Evolutionary conservation across 2,113 vertebrate species (phyloP).

Genomic region (Manacus vitellinus): DNA sequence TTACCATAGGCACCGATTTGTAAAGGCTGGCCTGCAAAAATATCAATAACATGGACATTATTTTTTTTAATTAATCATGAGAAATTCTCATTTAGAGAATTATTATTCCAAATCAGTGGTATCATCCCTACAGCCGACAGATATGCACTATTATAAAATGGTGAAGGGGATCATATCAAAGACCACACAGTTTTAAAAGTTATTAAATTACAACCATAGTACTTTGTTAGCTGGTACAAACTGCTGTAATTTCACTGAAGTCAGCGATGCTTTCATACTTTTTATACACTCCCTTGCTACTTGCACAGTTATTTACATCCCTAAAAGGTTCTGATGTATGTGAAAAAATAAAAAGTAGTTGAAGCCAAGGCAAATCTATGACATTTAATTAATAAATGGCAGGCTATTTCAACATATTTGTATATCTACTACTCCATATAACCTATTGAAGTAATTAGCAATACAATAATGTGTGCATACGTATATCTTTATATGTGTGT

Average conservation of each 20-base stretch:
- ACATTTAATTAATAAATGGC: background rate
- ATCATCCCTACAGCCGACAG: background rate
- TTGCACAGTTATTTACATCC: background rate
- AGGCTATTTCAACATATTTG: background rate
- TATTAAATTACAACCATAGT: background rate
- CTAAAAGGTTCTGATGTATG: background rate
- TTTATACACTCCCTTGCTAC: background rate
- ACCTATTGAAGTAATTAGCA: background rate
- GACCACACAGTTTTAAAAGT: background rate
- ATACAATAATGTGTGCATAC: background rate
- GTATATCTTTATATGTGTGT: background rate
- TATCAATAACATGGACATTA: background rate
- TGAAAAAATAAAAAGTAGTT: background rate
- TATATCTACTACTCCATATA: background rate
- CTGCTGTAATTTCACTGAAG: background rate
- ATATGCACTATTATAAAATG: background rate
- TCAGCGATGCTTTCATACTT: background rate
- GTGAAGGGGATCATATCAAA: background rate
- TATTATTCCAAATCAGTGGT: background rate
- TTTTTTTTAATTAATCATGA: background rate
- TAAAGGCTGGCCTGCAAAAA: constrained; percentile 82
- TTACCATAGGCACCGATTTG: constrained; percentile 43
- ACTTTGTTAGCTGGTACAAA: background rate
- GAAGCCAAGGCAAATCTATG: background rate
- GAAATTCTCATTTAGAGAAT: background rate